These are phyloP conservation scores for Hypomesus transpacificus DNA, from an alignment of 2,113 vertebrate genomes.

Conservation along the genomic window DNA sequence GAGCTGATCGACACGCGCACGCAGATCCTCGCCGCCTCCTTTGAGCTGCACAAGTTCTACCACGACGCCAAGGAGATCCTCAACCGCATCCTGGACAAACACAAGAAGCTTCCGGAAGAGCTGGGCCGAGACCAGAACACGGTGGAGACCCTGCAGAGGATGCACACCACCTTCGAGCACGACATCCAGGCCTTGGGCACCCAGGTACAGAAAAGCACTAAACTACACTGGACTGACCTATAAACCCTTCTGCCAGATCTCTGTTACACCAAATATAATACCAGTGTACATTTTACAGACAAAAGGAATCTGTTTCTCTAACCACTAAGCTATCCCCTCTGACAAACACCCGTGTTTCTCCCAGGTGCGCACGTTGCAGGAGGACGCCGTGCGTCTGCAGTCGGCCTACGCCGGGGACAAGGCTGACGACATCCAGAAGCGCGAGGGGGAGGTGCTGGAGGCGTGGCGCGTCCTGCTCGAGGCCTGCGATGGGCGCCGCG, in stretches of 20 bases:
- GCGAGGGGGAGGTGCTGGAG: slow-evolving; percentile 92
- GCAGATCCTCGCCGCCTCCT: slow-evolving; percentile 88
- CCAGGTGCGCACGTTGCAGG: slow-evolving; percentile 95
- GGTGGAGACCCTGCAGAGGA: slow-evolving; percentile 94
- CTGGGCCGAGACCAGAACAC: slow-evolving; percentile 98
- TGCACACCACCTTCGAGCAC: slow-evolving; percentile 96
- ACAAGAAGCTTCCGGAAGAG: slow-evolving; percentile 97
- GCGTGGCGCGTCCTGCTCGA: slow-evolving; percentile 93
- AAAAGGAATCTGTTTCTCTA: no score
- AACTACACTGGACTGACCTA: no score
- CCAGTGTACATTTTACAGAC: no score
- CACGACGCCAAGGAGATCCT: slow-evolving; percentile 89
- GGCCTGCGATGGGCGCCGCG: slow-evolving; percentile 86
- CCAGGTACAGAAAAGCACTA: slow-evolving; percentile 72
- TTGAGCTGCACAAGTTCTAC: slow-evolving; percentile 92
- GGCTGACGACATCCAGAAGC: slow-evolving; percentile 96
- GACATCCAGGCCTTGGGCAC: slow-evolving; percentile 97
- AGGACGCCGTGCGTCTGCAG: slow-evolving; percentile 92
- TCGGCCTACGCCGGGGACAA: slow-evolving; percentile 97
- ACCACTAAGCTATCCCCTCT: background rate
- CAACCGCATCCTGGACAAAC: slow-evolving; percentile 96
- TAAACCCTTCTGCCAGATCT: no score
- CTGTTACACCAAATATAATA: no score
- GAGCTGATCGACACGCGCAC: slow-evolving; percentile 92
- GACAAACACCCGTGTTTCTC: background rate